These are phyloP conservation scores for Hestina assimilis DNA, from an alignment of 1,140 invertebrate species.

Conservation along the genomic window DNA sequence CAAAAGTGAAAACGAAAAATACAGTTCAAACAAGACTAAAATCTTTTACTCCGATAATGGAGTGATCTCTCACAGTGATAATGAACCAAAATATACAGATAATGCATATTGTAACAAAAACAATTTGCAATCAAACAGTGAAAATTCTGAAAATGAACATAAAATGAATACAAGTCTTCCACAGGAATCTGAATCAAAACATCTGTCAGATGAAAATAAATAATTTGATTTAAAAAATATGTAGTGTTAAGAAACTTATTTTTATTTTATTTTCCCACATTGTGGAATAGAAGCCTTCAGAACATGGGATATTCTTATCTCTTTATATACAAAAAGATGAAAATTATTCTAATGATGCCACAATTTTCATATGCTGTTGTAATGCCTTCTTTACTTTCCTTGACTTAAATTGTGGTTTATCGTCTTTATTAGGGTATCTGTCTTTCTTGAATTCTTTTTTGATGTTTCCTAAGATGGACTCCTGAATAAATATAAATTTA, in stretches of 20 bases:
- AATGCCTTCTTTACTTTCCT: constrained; percentile 64
- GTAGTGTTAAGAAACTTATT: constrained; percentile 2
- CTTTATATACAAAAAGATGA: not conserved
- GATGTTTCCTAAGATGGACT: constrained; percentile 51
- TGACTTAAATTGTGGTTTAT: constrained; percentile 45
- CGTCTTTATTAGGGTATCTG: constrained; percentile 22
- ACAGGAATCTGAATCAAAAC: constrained; percentile 5
- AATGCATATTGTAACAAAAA: constrained; percentile 6
- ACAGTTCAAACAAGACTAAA: constrained; percentile 23
- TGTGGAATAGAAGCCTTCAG: not conserved
- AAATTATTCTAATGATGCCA: constrained; percentile 46
- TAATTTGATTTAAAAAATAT: constrained; percentile 5
- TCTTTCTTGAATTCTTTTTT: constrained; percentile 46
- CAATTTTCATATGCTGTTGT: constrained; percentile 58
- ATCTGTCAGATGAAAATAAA: constrained; percentile 4
- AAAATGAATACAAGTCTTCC: constrained; percentile 1
- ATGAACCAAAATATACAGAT: constrained; percentile 7
- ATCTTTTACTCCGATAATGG: constrained; percentile 20
- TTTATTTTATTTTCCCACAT: constrained; percentile 1
- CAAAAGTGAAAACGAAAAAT: constrained; percentile 28
- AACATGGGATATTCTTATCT: not conserved
- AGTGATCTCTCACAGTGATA: constrained; percentile 17
- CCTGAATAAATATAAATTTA: constrained; percentile 33
- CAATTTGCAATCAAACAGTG: constrained; percentile 4
- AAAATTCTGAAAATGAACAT: not conserved